phyloP scores from a whole-genome alignment of 1,140 invertebrate species.

The Phymastichus coffea region DNA sequence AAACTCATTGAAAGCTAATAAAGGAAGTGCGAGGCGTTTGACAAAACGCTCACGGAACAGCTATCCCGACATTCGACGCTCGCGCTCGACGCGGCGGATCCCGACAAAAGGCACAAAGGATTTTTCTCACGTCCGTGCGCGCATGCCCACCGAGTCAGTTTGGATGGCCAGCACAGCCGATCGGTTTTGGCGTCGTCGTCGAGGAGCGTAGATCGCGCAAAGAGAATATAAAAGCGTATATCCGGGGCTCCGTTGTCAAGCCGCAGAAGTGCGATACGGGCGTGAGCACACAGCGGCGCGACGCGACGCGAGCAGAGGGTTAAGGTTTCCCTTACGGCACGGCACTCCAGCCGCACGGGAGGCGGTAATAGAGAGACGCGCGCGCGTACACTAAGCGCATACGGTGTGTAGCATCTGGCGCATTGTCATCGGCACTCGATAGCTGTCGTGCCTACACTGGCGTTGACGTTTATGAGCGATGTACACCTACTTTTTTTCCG shows the following conservation, averaged over 20 bases:
- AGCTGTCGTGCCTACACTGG: background rate
- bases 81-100: too few species aligned
- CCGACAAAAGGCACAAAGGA: background rate
- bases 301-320: background rate
- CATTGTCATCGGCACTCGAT: conserved; percentile 21
- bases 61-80: too few species aligned
- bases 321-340: conserved; percentile 10
- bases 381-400: background rate
- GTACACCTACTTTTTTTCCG: background rate
- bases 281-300: too few species aligned
- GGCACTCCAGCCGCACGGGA: background rate
- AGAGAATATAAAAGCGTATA: conserved; percentile 24
- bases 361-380: conserved; percentile 13
- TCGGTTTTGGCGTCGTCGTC: too few species aligned
- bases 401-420: background rate
- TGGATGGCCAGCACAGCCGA: too few species aligned
- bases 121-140: conserved; percentile 12
- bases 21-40: too few species aligned
- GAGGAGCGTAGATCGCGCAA: too few species aligned
- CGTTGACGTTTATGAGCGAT: conserved; percentile 20
- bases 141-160: background rate
- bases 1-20: too few species aligned
- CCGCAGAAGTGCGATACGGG: background rate
- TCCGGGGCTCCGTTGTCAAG: background rate
- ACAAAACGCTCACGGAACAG: too few species aligned